A percentile compares a stretch with the other conserved stretches of the same genome.
Evolutionary conservation across 2,797 vertebrate species (phyloP).

Genomic region (Hapalemur alaotrensis): DNA sequence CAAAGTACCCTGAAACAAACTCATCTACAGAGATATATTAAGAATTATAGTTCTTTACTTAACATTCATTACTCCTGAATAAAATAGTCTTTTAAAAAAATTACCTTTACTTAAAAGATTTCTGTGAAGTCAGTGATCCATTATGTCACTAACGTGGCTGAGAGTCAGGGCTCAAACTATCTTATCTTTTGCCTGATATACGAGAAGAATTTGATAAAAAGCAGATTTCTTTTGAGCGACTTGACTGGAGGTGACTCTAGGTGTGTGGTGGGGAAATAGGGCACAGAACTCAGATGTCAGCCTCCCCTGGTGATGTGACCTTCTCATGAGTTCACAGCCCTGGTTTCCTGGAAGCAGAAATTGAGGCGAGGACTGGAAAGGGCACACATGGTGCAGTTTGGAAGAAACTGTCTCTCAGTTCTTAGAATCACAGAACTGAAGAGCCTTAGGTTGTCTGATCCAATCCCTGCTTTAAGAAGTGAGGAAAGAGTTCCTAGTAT

Average conservation of each 20-base stretch:
- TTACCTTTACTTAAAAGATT: not conserved
- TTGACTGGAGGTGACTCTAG: not conserved
- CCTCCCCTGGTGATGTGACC: not conserved
- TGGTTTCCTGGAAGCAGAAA: not conserved
- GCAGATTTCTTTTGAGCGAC: not conserved
- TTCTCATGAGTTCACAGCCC: not conserved
- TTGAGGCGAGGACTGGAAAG: not conserved
- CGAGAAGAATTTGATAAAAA: not conserved
- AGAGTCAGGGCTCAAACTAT: not conserved
- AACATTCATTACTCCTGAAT: not conserved
- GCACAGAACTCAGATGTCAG: not conserved
- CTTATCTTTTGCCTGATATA: not conserved
- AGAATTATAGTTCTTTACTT: not conserved
- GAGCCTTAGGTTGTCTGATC: not conserved
- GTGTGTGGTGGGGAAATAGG: not conserved
- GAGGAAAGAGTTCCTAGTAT: not conserved
- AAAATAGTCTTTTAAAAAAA: slow-evolving; percentile 10
- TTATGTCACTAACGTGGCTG: not conserved
- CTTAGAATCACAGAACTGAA: not conserved
- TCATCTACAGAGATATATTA: not conserved
- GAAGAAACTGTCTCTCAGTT: not conserved
- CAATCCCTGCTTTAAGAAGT: not conserved
- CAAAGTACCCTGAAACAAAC: not conserved
- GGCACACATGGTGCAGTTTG: not conserved
- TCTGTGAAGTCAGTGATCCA: not conserved